These are phyloP conservation scores for Bombus confusus DNA, from an alignment of 1,140 invertebrate genomes.

Conservation along the genomic window DNA sequence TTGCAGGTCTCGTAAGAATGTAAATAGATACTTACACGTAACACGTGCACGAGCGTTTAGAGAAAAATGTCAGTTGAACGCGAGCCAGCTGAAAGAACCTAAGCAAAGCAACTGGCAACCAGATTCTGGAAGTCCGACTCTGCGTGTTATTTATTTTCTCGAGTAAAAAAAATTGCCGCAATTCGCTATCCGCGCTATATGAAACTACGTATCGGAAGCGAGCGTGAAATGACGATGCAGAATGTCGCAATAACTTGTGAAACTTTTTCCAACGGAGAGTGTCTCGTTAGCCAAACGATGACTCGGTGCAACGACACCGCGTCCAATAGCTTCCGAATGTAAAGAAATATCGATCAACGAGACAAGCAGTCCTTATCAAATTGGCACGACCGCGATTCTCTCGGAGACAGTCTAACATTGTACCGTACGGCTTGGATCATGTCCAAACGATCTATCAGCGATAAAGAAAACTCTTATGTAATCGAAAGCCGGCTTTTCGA, in stretches of 20 bases:
- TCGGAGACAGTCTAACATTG: conserved; percentile 6
- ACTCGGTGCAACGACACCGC: conserved; percentile 6
- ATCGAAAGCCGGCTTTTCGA: conserved; percentile 47
- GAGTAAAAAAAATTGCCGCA: no score
- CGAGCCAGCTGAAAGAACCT: not conserved
- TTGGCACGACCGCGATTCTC: conserved; percentile 50
- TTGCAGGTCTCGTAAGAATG: not conserved
- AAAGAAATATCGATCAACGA: conserved; percentile 30
- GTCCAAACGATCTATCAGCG: conserved; percentile 49
- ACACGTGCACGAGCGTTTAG: not conserved
- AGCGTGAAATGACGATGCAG: not conserved
- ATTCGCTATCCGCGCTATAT: not conserved
- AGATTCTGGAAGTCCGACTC: not conserved
- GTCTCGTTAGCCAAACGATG: not conserved
- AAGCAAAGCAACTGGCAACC: not conserved
- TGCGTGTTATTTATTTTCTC: not conserved
- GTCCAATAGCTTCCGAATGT: not conserved
- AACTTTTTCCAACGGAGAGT: not conserved
- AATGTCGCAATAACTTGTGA: not conserved
- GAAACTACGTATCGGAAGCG: no score
- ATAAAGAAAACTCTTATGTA: conserved; percentile 58
- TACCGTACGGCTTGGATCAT: conserved; percentile 53
- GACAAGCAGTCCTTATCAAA: conserved; percentile 57
- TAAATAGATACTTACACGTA: no score
- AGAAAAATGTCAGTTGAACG: conserved; percentile 11